Percentiles rank a stretch among this genome's conserved stretches.
phyloP scores from a whole-genome alignment of 2,797 vertebrate species.

The Acanthornis magna region DNA sequence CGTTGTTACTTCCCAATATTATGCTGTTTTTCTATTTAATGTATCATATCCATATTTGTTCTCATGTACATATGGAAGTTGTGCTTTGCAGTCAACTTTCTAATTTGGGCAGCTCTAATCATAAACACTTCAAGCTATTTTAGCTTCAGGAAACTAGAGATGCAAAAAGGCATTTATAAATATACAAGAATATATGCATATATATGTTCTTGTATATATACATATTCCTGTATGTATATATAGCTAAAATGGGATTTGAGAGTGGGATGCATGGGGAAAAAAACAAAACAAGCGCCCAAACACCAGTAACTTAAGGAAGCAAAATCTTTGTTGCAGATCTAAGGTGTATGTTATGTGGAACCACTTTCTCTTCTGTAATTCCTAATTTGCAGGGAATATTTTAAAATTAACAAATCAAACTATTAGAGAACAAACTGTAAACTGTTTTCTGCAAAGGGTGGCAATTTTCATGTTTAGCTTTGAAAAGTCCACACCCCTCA shows the following conservation, averaged over 20 bases:
- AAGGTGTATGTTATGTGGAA: not conserved
- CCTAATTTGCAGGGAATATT: not conserved
- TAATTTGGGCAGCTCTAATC: not conserved
- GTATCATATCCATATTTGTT: not conserved
- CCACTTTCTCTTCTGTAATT: not conserved
- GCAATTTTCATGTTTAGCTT: not conserved
- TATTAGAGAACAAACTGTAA: not conserved
- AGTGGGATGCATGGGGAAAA: not conserved
- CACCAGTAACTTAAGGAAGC: not conserved
- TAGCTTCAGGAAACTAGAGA: not conserved
- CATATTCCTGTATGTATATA: not conserved
- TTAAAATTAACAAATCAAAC: not conserved
- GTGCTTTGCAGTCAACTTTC: not conserved
- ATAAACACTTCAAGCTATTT: not conserved
- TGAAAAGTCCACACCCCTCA: not conserved
- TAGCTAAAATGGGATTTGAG: not conserved
- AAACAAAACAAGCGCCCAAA: not conserved
- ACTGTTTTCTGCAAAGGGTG: not conserved
- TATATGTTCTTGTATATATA: not conserved
- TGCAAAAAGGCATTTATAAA: not conserved
- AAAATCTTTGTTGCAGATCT: not conserved
- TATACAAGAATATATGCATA: not conserved
- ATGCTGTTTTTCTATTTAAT: not conserved
- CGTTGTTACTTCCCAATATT: not conserved
- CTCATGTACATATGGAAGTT: not conserved